A percentile compares a stretch with the other conserved stretches of the same genome.
These are phyloP conservation scores for Rhinophrynus dorsalis DNA, from an alignment of 2,797 vertebrate genomes.

Conservation along the genomic window DNA sequence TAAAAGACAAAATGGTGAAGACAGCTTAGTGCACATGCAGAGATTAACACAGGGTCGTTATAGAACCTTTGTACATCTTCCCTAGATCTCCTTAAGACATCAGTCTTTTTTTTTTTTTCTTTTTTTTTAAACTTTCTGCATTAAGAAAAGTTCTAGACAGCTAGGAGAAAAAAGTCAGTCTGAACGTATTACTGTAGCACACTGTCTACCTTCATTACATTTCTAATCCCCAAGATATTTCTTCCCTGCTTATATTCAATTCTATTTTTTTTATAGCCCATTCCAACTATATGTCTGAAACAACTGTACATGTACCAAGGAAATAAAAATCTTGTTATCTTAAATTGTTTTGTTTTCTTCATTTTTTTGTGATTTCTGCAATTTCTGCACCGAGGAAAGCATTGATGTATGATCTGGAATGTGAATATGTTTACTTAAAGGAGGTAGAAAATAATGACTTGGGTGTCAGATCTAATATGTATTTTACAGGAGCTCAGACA, in stretches of 20 bases:
- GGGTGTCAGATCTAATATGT: slow-evolving; percentile 27
- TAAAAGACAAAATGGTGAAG: too few relatives aligned
- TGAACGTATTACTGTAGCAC: slow-evolving; percentile 9
- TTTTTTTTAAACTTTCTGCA: neutral
- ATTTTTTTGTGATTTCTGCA: neutral
- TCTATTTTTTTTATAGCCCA: slow-evolving; percentile 39
- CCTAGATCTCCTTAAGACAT: too few relatives aligned
- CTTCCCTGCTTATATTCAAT: slow-evolving; percentile 3
- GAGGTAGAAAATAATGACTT: slow-evolving; percentile 21
- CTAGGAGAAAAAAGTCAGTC: neutral
- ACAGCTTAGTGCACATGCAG: too few relatives aligned
- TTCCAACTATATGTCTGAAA: neutral
- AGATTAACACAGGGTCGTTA: too few relatives aligned
- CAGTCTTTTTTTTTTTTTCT: too few relatives aligned
- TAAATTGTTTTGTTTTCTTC: slow-evolving; percentile 19
- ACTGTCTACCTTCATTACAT: slow-evolving; percentile 31
- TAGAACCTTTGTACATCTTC: too few relatives aligned
- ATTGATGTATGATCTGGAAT: slow-evolving; percentile 3
- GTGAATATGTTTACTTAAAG: slow-evolving; percentile 14
- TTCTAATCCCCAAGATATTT: slow-evolving; percentile 50
- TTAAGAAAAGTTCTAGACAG: neutral
- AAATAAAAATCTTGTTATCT: slow-evolving; percentile 7
- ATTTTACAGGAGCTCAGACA: slow-evolving; percentile 22
- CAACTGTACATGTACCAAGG: slow-evolving; percentile 2
- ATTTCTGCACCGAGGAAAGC: neutral